phyloP scores from a whole-genome alignment of 2,888 invertebrate species.

The Erpobdella octoculata region DNA sequence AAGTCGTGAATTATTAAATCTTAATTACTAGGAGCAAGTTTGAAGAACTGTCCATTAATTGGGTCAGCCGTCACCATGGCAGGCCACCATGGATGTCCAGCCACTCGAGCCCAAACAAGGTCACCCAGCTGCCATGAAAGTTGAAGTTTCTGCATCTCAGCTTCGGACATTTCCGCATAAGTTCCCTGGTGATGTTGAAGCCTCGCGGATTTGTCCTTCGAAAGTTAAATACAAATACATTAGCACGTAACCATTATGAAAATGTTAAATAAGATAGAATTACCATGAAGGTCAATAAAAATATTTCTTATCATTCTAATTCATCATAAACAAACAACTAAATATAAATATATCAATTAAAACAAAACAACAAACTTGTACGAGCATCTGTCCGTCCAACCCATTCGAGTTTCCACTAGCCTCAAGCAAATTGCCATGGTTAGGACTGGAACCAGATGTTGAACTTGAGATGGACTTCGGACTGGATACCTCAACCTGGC shows the following conservation, averaged over 20 bases:
- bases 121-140: slow-evolving; percentile 30
- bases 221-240: too few relatives aligned
- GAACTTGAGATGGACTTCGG: not conserved
- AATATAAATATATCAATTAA: too few relatives aligned
- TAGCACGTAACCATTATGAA: too few relatives aligned
- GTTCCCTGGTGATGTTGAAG: not conserved
- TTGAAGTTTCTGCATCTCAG: not conserved
- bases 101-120: slow-evolving; percentile 52
- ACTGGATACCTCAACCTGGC: slow-evolving; percentile 21
- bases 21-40: slow-evolving; percentile 55
- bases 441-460: not conserved
- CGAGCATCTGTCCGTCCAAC: not conserved
- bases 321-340: too few relatives aligned
- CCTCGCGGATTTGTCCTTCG: too few relatives aligned
- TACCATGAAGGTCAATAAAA: too few relatives aligned
- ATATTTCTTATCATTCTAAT: too few relatives aligned
- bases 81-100: slow-evolving; percentile 78
- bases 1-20: not conserved
- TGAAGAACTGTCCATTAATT: slow-evolving; percentile 47
- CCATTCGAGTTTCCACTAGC: not conserved
- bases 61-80: slow-evolving; percentile 74
- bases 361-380: not conserved
- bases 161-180: not conserved
- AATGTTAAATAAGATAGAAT: too few relatives aligned
- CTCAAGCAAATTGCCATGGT: not conserved